Base-by-base conservation (phyloP, 2,888 invertebrate species). In the Diploptera punctata region DNA sequence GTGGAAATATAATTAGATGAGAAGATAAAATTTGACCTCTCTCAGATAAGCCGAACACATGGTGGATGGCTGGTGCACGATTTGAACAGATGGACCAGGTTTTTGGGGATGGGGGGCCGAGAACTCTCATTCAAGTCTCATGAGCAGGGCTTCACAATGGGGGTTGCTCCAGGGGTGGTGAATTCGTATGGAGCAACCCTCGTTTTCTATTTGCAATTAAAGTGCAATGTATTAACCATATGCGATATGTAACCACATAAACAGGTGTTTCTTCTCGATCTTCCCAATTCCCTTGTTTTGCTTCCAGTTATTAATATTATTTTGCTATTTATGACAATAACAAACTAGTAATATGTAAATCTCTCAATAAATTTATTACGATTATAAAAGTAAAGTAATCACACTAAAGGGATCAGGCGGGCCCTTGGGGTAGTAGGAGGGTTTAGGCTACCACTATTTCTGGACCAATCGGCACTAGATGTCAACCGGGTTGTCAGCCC, bases 141-240 rank as follows among this genome's bases (percentile, higher is more conserved):
- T 68, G 68, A 68, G 38, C 52, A 29, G 19, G 16, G 4, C 19
- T n/a, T 49, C n/a, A 68, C 52, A 68, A 49, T 44, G 52, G 33
- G n/a, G 21, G 13, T 3, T 18, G 18, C 21, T 4, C 5, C 67
- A 2, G 16, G 38, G 43, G 62, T 18, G 21, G 38, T n/a, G 43
- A 26, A 29, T 26, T 13, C 52, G 24, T 31, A 10, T 44, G 29
- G 52, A 9, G 7, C 33, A 19, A 29, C 54, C 47, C 69, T 69
- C 43, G 26, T 60, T 61, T 47, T 61, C 61, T 61, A 44, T 70
- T 61, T 70, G 52, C 73, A 70, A 73, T 73, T 73, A 73, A 73
- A 73, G 62, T 49, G 47, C 73, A 67, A 73, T 73, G 73, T 73
- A 73, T 73, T 73, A 70, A 73, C 74, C 74, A 74, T 74, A 74